Base-by-base conservation (phyloP, 1,140 invertebrate genomes). In the Kradibia gibbosae region DNA sequence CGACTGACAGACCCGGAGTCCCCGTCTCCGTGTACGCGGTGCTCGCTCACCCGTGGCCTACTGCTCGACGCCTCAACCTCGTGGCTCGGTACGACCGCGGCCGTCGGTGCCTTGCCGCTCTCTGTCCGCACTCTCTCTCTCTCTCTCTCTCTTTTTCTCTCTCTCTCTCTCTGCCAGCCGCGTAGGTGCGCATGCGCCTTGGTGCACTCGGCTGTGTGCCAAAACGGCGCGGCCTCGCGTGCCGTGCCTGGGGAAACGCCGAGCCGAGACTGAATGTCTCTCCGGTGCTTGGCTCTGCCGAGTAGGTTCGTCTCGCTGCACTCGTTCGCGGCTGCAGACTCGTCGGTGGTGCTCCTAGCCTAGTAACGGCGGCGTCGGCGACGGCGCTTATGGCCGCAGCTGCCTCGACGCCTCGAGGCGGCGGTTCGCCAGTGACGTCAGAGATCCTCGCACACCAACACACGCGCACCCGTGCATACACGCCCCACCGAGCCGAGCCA, bases 201-300 rank as follows among this genome's bases (percentile, higher is more conserved):
- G 10, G 50, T 53, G 50, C 50, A 53, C 50, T 53, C 50, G 50
- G 74, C 42, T 72, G 50, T n/a, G 11, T 3, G 39, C 3, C 11
- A n/a, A n/a, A 13, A 34, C 45, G 55, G 45, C 3, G 55, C 34
- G n/a, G n/a, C 13, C 50, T 20, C 50, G 36, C 57, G 11, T 39
- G 17, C 62, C 67, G 65, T 78, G 67, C 83, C 22, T 79, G 75
- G 81, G 67, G 77, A 84, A 88, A 84, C 85, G 88, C 84, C 86
- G 82, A 86, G 87, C 85, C 88, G 89, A 91, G 89, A 91, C 90
- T 91, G 88, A 89, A 62, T 90, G 89, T 90, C 89, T n/a, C n/a
- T n/a, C n/a, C n/a, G n/a, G n/a, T n/a, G n/a, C n/a, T n/a, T 90
- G 84, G 84, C 81, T 83, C 80, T 78, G 84, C 83, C 82, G 57